Evolutionary conservation across 2,113 vertebrate species (phyloP).

Genomic region (Aphyosemion australe): DNA sequence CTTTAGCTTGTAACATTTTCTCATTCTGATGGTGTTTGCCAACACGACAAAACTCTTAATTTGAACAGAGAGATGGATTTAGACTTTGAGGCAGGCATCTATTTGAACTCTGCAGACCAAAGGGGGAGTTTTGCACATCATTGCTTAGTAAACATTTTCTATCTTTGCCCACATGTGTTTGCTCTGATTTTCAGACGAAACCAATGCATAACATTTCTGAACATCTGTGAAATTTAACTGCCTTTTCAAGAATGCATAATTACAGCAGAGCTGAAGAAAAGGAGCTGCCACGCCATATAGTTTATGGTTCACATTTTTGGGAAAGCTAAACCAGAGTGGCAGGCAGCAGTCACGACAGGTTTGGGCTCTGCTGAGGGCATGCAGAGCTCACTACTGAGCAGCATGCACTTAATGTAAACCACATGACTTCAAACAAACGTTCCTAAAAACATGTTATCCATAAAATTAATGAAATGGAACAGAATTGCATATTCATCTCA

Average conservation of each 20-base stretch:
- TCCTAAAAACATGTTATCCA: not conserved
- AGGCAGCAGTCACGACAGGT: slow-evolving; percentile 29
- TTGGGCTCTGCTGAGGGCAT: not conserved
- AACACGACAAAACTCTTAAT: not conserved
- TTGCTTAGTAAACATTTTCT: slow-evolving; percentile 3
- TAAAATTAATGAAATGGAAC: slow-evolving; percentile 3
- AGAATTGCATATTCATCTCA: not conserved
- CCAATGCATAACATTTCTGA: slow-evolving; percentile 34
- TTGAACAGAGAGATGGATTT: not conserved
- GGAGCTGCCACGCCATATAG: slow-evolving; percentile 23
- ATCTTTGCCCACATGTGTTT: slow-evolving; percentile 29
- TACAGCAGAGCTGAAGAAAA: slow-evolving; percentile 56
- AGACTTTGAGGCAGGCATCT: not conserved
- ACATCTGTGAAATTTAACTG: slow-evolving; percentile 68
- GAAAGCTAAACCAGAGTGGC: slow-evolving; percentile 29
- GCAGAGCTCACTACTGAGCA: slow-evolving; percentile 7
- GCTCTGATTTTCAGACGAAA: slow-evolving; percentile 25
- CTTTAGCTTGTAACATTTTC: too few species aligned
- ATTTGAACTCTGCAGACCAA: not conserved
- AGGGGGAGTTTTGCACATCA: not conserved
- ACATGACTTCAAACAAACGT: slow-evolving; percentile 9
- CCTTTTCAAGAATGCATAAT: slow-evolving; percentile 63
- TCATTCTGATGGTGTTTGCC: too few species aligned
- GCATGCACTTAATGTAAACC: slow-evolving; percentile 9
- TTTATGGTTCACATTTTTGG: slow-evolving; percentile 53